A percentile compares a stretch with the other conserved stretches of the same genome.
phyloP scores from a whole-genome alignment of 2,888 invertebrate species.

The Actias luna region DNA sequence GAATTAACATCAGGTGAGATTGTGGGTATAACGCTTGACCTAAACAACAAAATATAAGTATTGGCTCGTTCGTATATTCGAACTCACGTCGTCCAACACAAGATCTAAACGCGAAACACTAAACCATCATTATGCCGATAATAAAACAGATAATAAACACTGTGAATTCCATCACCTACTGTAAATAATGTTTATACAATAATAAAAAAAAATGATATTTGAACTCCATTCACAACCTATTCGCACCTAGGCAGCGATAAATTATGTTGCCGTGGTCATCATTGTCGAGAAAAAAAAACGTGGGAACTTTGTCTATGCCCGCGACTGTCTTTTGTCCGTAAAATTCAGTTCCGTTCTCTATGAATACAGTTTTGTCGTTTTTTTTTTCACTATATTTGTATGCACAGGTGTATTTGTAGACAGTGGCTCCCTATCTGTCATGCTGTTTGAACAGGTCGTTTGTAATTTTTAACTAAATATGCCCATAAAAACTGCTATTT shows the following conservation, averaged over 20 bases:
- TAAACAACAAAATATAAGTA: no score
- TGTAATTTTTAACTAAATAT: slow-evolving; percentile 31
- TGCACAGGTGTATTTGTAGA: slow-evolving; percentile 71
- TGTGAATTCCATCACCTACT: neutral
- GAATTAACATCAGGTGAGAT: no score
- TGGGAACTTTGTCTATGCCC: slow-evolving; percentile 65
- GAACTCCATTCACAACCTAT: slow-evolving; percentile 35
- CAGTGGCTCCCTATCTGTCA: slow-evolving; percentile 24
- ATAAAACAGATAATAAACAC: neutral
- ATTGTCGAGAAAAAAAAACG: slow-evolving; percentile 56
- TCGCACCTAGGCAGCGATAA: slow-evolving; percentile 52
- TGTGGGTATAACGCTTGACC: no score
- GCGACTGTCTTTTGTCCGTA: slow-evolving; percentile 49
- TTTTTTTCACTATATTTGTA: slow-evolving; percentile 45
- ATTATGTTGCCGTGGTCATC: slow-evolving; percentile 57
- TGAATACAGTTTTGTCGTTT: slow-evolving; percentile 51
- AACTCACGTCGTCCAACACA: neutral
- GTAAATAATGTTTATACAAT: neutral
- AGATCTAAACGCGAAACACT: neutral
- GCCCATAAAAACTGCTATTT: slow-evolving; percentile 18
- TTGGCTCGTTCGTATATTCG: no score
- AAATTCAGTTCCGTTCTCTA: slow-evolving; percentile 66
- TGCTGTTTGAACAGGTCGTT: slow-evolving; percentile 33
- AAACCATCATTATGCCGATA: neutral
- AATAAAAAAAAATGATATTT: slow-evolving; percentile 18